Evolutionary conservation across 2,797 vertebrate species (phyloP), one percentile per base, ranked within the genome.

Genomic region (Oryzias sinensis): DNA sequence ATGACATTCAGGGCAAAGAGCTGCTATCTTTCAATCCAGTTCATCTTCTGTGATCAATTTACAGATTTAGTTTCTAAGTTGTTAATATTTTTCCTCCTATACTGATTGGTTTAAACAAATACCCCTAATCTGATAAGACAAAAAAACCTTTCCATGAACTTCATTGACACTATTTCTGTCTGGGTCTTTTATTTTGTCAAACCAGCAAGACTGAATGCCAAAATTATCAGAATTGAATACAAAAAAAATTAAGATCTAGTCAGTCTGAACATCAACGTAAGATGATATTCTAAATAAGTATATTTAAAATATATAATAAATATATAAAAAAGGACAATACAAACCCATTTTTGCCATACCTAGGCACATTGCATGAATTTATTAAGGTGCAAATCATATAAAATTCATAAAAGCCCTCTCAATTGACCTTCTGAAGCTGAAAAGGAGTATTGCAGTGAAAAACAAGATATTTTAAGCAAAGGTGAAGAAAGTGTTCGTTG

Each of bases 341-440:
- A 50, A 45, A 43, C 50, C 17, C 16, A 1, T 46, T 24, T 24
- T 45, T 72, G 77, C 81, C 82, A 57, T 59, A 27, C 60, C 17
- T 9, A 76, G 84, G 86, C 82, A 80, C 86, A 85, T 85, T 84
- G 81, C 83, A 80, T 81, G 77, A 78, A 73, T 90, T 89, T 90
- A 88, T 84, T 90, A 87, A 90, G 88, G 84, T 89, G 85, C 87
- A 88, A 87, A 85, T 86, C 67, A 87, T 83, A 86, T 75, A 89
- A 88, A 84, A 84, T 74, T 63, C 76, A 57, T 67, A 45, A 42
- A 78, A 72, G 58, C 67, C 56, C 76, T 73, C 45, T 44, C 52
- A 49, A 79, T 71, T 68, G 60, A 67, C 47, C 59, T 51, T 59
- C 45, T 20, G 7, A 54, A 69, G 48, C 75, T 72, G 63, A 42